Evolutionary conservation across 2,888 invertebrate species (phyloP).

Genomic region (Coleophora deauratella): DNA sequence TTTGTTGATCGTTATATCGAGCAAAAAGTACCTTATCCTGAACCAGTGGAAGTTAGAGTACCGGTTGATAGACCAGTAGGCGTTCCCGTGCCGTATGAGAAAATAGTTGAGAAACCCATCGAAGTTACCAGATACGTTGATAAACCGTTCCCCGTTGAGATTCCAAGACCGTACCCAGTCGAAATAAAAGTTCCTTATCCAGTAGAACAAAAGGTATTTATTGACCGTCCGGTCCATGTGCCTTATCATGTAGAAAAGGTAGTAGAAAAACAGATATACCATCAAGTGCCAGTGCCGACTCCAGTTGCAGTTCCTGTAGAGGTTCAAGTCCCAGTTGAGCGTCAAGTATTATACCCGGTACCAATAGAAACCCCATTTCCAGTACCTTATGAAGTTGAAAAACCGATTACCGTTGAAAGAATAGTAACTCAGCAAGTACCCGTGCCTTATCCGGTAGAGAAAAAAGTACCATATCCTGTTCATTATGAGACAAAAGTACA

Average conservation of each 20-base stretch:
- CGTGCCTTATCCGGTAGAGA: slow-evolving; percentile 69
- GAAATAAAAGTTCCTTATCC: slow-evolving; percentile 68
- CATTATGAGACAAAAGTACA: slow-evolving; percentile 60
- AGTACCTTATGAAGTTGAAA: slow-evolving; percentile 59
- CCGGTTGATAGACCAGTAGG: slow-evolving; percentile 59
- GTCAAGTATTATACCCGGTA: slow-evolving; percentile 46
- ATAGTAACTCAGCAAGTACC: slow-evolving; percentile 58
- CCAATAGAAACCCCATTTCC: slow-evolving; percentile 56
- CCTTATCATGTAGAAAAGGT: slow-evolving; percentile 66
- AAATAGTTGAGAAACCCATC: slow-evolving; percentile 68
- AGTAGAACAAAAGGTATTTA: slow-evolving; percentile 65
- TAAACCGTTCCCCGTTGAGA: slow-evolving; percentile 75
- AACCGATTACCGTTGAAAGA: slow-evolving; percentile 44
- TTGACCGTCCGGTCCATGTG: slow-evolving; percentile 65
- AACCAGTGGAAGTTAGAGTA: slow-evolving; percentile 47
- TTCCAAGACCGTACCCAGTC: slow-evolving; percentile 67
- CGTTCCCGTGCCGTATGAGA: slow-evolving; percentile 62
- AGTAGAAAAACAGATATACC: slow-evolving; percentile 64
- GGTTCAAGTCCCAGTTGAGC: slow-evolving; percentile 49
- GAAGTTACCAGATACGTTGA: slow-evolving; percentile 69
- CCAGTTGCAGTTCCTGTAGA: slow-evolving; percentile 54
- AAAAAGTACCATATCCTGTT: slow-evolving; percentile 57
- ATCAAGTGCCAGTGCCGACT: slow-evolving; percentile 53
- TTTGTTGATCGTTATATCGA: slow-evolving; percentile 58
- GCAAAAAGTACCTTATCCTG: slow-evolving; percentile 58